Percentiles rank a stretch among this genome's conserved stretches.
phyloP scores from a whole-genome alignment of 2,797 vertebrate genomes.

The Pempheris klunzingeri region DNA sequence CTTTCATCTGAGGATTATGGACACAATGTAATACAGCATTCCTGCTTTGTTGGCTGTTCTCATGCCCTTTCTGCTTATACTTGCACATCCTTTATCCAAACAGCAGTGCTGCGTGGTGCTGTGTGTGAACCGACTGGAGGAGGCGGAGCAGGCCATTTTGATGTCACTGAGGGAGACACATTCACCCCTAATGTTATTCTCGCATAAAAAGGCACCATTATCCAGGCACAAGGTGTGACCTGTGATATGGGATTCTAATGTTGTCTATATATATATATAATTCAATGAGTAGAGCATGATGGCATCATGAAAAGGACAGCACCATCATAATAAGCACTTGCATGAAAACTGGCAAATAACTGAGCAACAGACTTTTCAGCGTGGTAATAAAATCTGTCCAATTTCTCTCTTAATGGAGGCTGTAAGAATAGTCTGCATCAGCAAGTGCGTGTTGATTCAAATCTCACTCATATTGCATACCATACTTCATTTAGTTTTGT shows the following conservation, averaged over 20 bases:
- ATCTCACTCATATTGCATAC: background rate
- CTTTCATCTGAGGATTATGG: conserved; percentile 49
- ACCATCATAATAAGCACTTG: background rate
- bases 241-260: background rate
- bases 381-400: background rate
- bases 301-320: background rate
- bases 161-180: conserved; percentile 6
- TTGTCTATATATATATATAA: background rate
- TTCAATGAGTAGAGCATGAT: background rate
- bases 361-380: background rate
- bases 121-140: conserved; percentile 5
- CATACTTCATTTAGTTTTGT: background rate
- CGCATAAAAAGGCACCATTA: conserved; percentile 5
- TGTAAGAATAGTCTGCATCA: background rate
- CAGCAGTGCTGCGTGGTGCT: conserved; percentile 9
- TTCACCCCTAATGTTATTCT: background rate
- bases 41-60: conserved; percentile 37
- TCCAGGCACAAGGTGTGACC: background rate
- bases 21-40: conserved; percentile 40
- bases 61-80: conserved; percentile 40
- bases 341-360: background rate
- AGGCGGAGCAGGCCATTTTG: conserved; percentile 26
- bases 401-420: background rate
- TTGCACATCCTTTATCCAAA: conserved; percentile 48
- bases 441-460: background rate